Evolutionary conservation across 2,113 vertebrate genomes (phyloP).

Genomic region (Fulmarus glacialis): DNA sequence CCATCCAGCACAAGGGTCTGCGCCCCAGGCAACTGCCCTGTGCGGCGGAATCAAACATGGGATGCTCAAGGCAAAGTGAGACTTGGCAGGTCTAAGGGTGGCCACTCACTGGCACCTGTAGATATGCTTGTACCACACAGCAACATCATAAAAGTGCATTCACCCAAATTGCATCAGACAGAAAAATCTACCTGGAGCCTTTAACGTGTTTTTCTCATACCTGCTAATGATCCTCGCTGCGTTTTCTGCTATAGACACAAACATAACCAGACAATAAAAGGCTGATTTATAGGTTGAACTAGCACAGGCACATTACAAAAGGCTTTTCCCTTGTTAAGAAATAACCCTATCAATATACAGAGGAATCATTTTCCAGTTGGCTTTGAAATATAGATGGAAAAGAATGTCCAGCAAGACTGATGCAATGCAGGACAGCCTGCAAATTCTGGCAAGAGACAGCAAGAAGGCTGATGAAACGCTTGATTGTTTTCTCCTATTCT

Average conservation of each 20-base stretch:
- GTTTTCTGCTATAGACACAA: not conserved
- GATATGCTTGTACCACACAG: not conserved
- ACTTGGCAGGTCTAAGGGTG: not conserved
- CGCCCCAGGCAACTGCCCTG: not conserved
- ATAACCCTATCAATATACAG: not conserved
- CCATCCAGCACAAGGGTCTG: not conserved
- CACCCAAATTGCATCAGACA: not conserved
- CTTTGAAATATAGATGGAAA: not conserved
- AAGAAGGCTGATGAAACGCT: constrained; percentile 25
- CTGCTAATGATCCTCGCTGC: not conserved
- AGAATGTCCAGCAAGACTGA: not conserved
- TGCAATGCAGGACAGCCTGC: not conserved
- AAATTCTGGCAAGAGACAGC: constrained; percentile 9
- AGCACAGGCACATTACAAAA: not conserved
- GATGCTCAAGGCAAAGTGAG: not conserved
- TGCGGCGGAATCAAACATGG: accelerated
- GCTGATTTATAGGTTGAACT: not conserved
- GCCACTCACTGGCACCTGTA: not conserved
- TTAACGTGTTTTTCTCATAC: not conserved
- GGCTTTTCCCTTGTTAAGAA: not conserved
- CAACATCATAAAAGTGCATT: not conserved
- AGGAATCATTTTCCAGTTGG: not conserved
- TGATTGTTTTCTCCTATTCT: constrained; percentile 1
- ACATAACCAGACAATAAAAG: not conserved
- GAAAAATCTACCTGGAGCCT: not conserved